Percentiles rank a stretch among this genome's conserved stretches.
Evolutionary conservation across 2,888 invertebrate species (phyloP).

Genomic region (Oasisia sp.): DNA sequence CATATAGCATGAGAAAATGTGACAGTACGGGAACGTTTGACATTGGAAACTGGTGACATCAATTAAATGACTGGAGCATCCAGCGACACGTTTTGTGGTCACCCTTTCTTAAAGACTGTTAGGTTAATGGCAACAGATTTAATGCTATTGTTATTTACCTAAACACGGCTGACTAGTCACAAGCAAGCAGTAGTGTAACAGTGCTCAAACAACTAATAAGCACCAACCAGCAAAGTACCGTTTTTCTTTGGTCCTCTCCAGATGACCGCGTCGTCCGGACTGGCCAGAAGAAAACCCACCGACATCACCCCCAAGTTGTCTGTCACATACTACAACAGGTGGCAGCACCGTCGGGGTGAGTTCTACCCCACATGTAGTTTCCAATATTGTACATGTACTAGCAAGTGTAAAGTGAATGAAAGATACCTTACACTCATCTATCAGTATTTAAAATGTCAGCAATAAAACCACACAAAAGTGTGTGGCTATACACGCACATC

Average conservation of each 20-base stretch:
- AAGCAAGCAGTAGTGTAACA: not conserved
- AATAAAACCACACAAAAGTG: not conserved
- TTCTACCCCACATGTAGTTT: not conserved
- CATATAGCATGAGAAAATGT: too few relatives aligned
- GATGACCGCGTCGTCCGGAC: constrained; percentile 94
- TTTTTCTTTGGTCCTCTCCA: constrained; percentile 99
- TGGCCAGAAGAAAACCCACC: constrained; percentile 77
- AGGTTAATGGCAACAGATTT: not conserved
- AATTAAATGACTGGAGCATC: too few relatives aligned
- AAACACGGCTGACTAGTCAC: too few relatives aligned
- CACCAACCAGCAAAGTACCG: constrained; percentile 68
- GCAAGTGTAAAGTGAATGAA: not conserved
- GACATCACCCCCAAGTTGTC: constrained; percentile 98
- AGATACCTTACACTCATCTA: not conserved
- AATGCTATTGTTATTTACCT: not conserved
- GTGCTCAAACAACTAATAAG: not conserved
- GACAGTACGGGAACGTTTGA: too few relatives aligned
- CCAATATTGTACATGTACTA: too few relatives aligned
- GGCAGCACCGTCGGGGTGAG: not conserved
- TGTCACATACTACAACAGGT: constrained; percentile 74
- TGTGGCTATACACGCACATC: not conserved
- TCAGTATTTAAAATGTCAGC: too few relatives aligned
- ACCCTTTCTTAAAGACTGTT: too few relatives aligned
- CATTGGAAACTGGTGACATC: too few relatives aligned
- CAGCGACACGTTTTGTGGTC: too few relatives aligned